Percentiles rank a stretch among this genome's conserved stretches.
phyloP scores from a whole-genome alignment of 2,113 vertebrate species.

The Callipepla squamata region DNA sequence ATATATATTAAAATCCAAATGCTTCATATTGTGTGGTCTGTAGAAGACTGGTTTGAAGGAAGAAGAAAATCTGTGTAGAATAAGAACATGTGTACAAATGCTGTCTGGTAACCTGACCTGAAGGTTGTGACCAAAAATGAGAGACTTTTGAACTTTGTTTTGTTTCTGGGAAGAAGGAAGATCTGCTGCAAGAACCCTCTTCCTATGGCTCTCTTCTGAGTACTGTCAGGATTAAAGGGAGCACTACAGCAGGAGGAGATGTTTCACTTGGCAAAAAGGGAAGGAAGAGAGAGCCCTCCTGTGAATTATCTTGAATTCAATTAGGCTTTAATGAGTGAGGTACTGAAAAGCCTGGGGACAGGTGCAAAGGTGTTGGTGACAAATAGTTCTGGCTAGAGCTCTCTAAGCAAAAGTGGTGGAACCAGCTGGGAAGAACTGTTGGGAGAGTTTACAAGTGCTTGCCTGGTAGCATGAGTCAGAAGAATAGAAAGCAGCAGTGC shows the following conservation, averaged over 20 bases:
- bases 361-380: neutral
- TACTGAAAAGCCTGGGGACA: neutral
- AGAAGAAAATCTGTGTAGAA: constrained; percentile 13
- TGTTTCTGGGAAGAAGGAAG: neutral
- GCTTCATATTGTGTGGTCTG: constrained; percentile 32
- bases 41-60: neutral
- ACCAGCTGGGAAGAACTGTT: neutral
- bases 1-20: neutral
- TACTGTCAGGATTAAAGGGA: neutral
- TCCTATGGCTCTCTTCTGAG: neutral
- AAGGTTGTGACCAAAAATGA: neutral
- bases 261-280: neutral
- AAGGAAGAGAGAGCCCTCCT: neutral
- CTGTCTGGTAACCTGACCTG: neutral
- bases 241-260: neutral
- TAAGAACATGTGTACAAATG: neutral
- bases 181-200: neutral
- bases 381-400: neutral
- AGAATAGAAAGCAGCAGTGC: neutral
- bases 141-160: neutral
- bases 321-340: neutral
- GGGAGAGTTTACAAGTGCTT: neutral
- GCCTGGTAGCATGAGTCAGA: neutral
- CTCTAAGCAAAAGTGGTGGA: neutral
- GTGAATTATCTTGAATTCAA: neutral